These are phyloP conservation scores for Dunckerocampus dactyliophorus DNA, from an alignment of 2,113 vertebrate genomes.

Conservation along the genomic window DNA sequence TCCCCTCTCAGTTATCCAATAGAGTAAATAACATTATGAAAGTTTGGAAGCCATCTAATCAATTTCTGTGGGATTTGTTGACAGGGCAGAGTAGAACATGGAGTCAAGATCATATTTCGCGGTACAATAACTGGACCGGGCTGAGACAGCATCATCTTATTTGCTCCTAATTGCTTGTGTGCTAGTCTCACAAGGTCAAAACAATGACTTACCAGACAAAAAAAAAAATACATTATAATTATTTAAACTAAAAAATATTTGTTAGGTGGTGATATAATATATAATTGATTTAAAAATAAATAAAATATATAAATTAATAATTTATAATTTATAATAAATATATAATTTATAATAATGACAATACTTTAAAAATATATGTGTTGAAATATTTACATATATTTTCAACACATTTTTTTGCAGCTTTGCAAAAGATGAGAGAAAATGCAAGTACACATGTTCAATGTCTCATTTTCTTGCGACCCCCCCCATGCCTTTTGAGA, in stretches of 20 bases:
- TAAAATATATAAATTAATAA: no score
- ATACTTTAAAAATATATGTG: conserved; percentile 1
- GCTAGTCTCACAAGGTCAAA: conserved; percentile 31
- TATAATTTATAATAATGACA: background rate
- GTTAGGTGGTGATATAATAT: background rate
- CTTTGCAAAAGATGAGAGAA: no score
- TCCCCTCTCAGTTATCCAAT: conserved; percentile 58
- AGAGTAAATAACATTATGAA: conserved; percentile 62
- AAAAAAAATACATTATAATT: background rate
- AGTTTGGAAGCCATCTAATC: conserved; percentile 62
- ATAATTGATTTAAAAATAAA: no score
- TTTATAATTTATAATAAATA: background rate
- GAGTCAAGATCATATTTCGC: conserved; percentile 58
- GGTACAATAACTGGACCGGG: conserved; percentile 25
- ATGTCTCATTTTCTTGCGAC: no score
- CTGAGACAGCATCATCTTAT: conserved; percentile 35
- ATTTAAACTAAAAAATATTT: background rate
- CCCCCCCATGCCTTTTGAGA: conserved; percentile 15
- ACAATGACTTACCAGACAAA: background rate
- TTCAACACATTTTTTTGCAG: background rate
- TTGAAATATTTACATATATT: background rate
- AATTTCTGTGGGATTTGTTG: conserved; percentile 62
- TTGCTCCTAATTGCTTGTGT: conserved; percentile 31
- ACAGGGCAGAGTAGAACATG: conserved; percentile 49
- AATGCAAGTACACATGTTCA: no score